Base-by-base conservation (phyloP, 2,888 invertebrate genomes). In the Limenitis camilla region DNA sequence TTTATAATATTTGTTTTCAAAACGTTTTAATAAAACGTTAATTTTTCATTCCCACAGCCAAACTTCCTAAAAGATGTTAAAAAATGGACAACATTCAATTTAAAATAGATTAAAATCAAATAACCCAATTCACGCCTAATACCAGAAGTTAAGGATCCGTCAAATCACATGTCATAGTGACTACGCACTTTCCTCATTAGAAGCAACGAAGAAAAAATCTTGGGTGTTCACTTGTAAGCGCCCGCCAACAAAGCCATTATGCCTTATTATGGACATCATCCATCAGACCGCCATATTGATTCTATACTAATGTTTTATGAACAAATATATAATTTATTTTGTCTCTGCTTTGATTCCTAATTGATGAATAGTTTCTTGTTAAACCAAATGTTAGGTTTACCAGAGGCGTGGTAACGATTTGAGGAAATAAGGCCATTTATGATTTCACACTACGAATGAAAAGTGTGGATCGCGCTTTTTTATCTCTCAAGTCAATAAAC, bases 291-390 rank as follows among this genome's bases (percentile, higher is more conserved):
- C 74, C 80, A 81, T 84, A 85, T 86, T 81, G 85, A 86, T 82
- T 29, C 81, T 71, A 74, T 83, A 77, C 78, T 85, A 85, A 87
- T 84, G 87, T 77, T 81, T 85, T 80, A 85, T 85, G 85, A 86
- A 86, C 84, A 86, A 84, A 79, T 84, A 82, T 79, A 81, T 86
- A 86, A 87, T 86, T 85, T 82, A 83, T 85, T 81, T 81, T 85
- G 85, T 86, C 84, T 87, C 81, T 80, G 81, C 81, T 82, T 84
- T 69, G 74, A 72, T 56, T 72, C 71, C 71, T 72, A 75, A 82
- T 82, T 86, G 85, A 87, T 85, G 74, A 77, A 82, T 84, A 73
- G 82, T 76, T 79, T 77, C 72, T 74, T 80, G 74, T 80, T 76
- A 74, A 72, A 72, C 72, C 72, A 78, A 81, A 72, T 74, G 73